These are phyloP conservation scores for Drosophila anomalata DNA, from an alignment of 2,888 invertebrate genomes.

Conservation along the genomic window DNA sequence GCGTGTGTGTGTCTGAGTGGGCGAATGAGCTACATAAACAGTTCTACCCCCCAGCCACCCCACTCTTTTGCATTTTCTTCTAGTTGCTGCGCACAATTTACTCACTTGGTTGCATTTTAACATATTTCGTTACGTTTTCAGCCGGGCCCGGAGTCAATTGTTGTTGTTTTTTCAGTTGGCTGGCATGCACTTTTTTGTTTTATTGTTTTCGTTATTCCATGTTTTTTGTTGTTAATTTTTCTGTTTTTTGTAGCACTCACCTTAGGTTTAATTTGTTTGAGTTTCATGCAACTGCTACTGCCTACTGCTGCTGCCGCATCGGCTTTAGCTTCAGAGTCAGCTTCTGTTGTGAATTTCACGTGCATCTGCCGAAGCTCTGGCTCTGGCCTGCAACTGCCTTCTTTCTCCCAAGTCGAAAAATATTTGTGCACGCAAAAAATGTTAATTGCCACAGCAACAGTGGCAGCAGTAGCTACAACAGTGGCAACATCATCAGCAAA, in stretches of 20 bases:
- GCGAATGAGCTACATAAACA: constrained; percentile 70
- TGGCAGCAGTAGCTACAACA: constrained; percentile 36
- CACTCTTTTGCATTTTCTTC: constrained; percentile 23
- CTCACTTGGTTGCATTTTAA: constrained; percentile 77
- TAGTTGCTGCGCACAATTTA: constrained; percentile 74
- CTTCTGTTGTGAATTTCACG: constrained; percentile 76
- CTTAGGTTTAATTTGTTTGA: constrained; percentile 76
- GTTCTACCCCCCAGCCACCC: constrained; percentile 41
- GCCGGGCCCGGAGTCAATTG: constrained; percentile 61
- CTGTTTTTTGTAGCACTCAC: constrained; percentile 49
- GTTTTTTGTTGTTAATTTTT: constrained; percentile 27
- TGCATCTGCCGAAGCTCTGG: constrained; percentile 58
- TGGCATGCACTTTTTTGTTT: constrained; percentile 51
- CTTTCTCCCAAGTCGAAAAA: constrained; percentile 70
- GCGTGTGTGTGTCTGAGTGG: constrained; percentile 37
- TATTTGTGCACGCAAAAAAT: constrained; percentile 80
- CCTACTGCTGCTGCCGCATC: constrained; percentile 44
- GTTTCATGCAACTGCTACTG: constrained; percentile 61
- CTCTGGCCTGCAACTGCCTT: constrained; percentile 40
- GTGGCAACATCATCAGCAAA: constrained; percentile 56
- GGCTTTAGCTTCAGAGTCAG: constrained; percentile 55
- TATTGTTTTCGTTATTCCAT: constrained; percentile 24
- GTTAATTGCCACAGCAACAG: constrained; percentile 73
- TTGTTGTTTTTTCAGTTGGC: constrained; percentile 75
- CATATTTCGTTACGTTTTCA: constrained; percentile 78